These are phyloP conservation scores for Lacerta agilis DNA, from an alignment of 2,797 vertebrate genomes.

Conservation along the genomic window DNA sequence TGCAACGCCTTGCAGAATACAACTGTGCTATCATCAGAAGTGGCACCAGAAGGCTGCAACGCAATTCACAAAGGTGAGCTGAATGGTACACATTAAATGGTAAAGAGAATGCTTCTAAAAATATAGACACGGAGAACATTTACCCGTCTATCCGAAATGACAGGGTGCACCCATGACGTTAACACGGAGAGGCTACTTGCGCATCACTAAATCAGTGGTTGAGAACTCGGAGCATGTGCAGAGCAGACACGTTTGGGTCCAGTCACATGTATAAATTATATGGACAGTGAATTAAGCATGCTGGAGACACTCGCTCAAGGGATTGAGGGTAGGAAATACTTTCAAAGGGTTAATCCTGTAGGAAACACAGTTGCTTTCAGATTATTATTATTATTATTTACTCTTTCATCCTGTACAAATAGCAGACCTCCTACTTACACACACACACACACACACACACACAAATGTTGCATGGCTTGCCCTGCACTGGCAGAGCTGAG, in stretches of 20 bases:
- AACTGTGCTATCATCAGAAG: background rate
- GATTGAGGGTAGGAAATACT: background rate
- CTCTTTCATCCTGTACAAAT: background rate
- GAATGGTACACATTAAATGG: background rate
- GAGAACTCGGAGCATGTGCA: background rate
- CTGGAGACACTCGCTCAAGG: background rate
- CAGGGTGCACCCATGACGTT: too few relatives aligned
- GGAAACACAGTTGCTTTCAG: background rate
- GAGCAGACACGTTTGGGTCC: background rate
- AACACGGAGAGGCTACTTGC: background rate
- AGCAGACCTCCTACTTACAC: background rate
- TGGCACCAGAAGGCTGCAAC: background rate
- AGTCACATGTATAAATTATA: background rate
- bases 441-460: background rate
- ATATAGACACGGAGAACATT: background rate
- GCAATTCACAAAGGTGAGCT: background rate
- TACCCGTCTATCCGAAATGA: too few relatives aligned
- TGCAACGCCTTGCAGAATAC: background rate
- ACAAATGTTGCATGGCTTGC: background rate
- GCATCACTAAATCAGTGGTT: background rate
- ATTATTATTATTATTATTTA: background rate
- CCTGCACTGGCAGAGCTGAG: background rate
- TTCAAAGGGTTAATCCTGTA: background rate
- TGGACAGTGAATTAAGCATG: background rate
- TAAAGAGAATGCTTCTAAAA: background rate